Conservation (phyloP, 2,797 vertebrate species). For the Euthynnus affinis region DNA sequence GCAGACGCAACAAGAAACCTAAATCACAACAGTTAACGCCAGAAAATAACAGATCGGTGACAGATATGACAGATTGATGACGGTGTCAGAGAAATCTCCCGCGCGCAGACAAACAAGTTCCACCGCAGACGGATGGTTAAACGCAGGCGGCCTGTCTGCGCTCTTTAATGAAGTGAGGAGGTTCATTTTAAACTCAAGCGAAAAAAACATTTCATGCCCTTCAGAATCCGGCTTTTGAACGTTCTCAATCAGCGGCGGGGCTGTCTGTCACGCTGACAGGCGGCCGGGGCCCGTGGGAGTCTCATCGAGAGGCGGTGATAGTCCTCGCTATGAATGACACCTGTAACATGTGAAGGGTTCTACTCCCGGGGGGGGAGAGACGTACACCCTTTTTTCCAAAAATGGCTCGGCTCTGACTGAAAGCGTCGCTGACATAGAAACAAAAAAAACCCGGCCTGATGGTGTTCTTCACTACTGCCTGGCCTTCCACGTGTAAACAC, state of each 20-base stretch:
- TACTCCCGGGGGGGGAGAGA: conserved; percentile 32
- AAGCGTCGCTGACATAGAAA: conserved; percentile 3
- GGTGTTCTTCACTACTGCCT: neutral
- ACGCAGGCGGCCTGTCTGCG: conserved; percentile 11
- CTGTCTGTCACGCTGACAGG: conserved; percentile 62
- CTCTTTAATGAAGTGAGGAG: conserved; percentile 54
- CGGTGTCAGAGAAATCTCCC: conserved; percentile 24
- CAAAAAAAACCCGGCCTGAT: conserved; percentile 3
- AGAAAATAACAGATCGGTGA: conserved; percentile 19
- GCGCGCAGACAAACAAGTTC: conserved; percentile 28
- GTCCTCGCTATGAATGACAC: conserved; percentile 51
- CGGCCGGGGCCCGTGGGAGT: conserved; percentile 48
- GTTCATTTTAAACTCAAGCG: conserved; percentile 47
- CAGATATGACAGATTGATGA: conserved; percentile 57
- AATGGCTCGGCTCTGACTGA: conserved; percentile 13
- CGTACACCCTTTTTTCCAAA: conserved; percentile 8
- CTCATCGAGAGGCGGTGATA: conserved; percentile 20
- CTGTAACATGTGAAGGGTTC: conserved; percentile 53
- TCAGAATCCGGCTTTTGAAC: conserved; percentile 30
- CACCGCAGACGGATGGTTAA: conserved; percentile 50
- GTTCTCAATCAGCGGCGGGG: conserved; percentile 52
- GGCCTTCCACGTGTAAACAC: conserved; percentile 6
- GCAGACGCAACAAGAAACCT: neutral
- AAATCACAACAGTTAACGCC: conserved; percentile 12
- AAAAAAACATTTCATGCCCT: conserved; percentile 51